These are phyloP conservation scores for Idaea dimidiata DNA, from an alignment of 2,888 invertebrate species.

Conservation along the genomic window DNA sequence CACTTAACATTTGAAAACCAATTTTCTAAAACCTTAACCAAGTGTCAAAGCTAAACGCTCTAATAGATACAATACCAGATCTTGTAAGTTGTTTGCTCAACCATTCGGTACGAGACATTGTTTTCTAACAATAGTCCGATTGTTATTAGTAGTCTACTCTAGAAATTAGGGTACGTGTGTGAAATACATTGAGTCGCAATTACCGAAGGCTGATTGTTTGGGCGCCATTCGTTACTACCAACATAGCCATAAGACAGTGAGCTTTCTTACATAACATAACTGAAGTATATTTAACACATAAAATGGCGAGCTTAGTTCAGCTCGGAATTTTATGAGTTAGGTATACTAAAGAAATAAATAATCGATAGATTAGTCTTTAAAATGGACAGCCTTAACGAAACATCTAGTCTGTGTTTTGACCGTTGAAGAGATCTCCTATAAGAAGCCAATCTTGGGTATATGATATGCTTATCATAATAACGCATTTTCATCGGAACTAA, in stretches of 20 bases:
- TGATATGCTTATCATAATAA: no score
- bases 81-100: conserved; percentile 18
- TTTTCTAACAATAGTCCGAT: conserved; percentile 25
- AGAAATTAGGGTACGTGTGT: conserved; percentile 28
- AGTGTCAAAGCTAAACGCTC: conserved; percentile 18
- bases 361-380: no score
- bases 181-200: conserved; percentile 27
- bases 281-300: background rate
- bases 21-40: conserved; percentile 5
- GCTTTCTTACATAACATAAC: background rate
- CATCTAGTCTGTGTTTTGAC: no score
- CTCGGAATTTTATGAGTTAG: no score
- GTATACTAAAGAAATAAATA: no score
- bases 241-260: background rate
- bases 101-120: conserved; percentile 19
- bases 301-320: no score
- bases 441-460: no score
- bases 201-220: background rate
- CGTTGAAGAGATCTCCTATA: no score
- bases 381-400: no score
- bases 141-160: conserved; percentile 27
- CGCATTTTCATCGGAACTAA: no score
- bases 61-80: conserved; percentile 14
- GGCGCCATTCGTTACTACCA: background rate
- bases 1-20: background rate